phyloP scores from a whole-genome alignment of 2,797 vertebrate species.

The Falco berigora region DNA sequence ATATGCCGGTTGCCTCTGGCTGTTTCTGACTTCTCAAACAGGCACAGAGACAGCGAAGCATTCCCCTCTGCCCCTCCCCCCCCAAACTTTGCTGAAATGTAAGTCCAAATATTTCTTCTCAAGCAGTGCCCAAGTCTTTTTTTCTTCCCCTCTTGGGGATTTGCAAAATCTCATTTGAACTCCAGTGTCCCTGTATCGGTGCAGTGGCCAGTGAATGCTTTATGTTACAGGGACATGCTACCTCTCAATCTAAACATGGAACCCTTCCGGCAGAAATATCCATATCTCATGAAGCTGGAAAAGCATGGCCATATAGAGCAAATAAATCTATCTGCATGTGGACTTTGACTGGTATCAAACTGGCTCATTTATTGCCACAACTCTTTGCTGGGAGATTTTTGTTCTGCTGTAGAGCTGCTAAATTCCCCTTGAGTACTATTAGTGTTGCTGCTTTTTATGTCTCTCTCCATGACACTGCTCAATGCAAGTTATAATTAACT shows the following conservation, averaged over 20 bases:
- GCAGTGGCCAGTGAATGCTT: not conserved
- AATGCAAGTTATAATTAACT: slow-evolving; percentile 44
- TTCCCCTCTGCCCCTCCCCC: accelerated
- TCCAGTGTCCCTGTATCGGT: not conserved
- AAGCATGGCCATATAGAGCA: slow-evolving; percentile 13
- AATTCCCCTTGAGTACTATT: slow-evolving; percentile 39
- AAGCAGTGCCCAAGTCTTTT: not conserved
- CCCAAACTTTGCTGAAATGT: not conserved
- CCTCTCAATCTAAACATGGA: not conserved
- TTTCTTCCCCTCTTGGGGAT: not conserved
- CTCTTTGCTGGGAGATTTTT: slow-evolving; percentile 65
- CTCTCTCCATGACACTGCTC: slow-evolving; percentile 54
- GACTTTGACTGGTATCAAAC: slow-evolving; percentile 66
- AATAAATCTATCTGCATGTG: slow-evolving; percentile 59
- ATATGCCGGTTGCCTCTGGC: not conserved
- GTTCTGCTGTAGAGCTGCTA: slow-evolving; percentile 64
- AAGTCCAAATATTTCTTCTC: not conserved
- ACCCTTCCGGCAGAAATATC: not conserved
- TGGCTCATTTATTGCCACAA: slow-evolving; percentile 66
- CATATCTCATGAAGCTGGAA: not conserved
- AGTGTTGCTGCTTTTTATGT: slow-evolving; percentile 45
- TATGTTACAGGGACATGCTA: not conserved
- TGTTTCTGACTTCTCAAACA: not conserved
- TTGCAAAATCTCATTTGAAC: not conserved
- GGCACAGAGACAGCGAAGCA: not conserved